Percentiles rank a stretch among this genome's conserved stretches.
Evolutionary conservation across 2,888 invertebrate genomes (phyloP).

Genomic region (Amphipoea lucens): DNA sequence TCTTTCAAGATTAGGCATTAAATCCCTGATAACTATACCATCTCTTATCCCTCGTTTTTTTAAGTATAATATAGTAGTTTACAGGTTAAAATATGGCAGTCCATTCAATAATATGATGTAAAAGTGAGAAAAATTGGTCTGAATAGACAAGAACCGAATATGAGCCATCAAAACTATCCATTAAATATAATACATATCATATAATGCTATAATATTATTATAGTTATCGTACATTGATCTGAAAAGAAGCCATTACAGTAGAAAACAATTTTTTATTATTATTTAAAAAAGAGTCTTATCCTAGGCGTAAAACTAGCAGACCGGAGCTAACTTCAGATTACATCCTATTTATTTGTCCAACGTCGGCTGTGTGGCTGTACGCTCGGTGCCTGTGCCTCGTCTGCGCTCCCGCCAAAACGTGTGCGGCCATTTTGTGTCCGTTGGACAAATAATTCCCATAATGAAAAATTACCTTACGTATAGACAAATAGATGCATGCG

Average conservation of each 20-base stretch:
- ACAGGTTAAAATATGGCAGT: slow-evolving; percentile 88
- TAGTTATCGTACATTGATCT: slow-evolving; percentile 82
- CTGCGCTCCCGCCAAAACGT: slow-evolving; percentile 61
- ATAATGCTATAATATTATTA: slow-evolving; percentile 75
- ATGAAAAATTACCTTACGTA: slow-evolving; percentile 77
- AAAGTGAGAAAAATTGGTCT: slow-evolving; percentile 89
- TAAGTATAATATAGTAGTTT: slow-evolving; percentile 75
- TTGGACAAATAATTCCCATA: slow-evolving; percentile 77
- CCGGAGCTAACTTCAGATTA: slow-evolving; percentile 80
- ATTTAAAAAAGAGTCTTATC: slow-evolving; percentile 81
- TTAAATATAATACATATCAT: slow-evolving; percentile 80
- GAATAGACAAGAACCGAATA: slow-evolving; percentile 81
- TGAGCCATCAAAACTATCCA: slow-evolving; percentile 80
- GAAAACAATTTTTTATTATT: slow-evolving; percentile 83
- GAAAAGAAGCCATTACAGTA: slow-evolving; percentile 88
- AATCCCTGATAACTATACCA: slow-evolving; percentile 58
- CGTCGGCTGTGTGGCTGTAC: slow-evolving; percentile 59
- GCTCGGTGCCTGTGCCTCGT: slow-evolving; percentile 43
- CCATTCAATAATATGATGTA: slow-evolving; percentile 85
- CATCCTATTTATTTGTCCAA: slow-evolving; percentile 75
- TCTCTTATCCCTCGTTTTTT: slow-evolving; percentile 56
- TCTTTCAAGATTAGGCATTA: slow-evolving; percentile 58
- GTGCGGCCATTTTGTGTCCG: slow-evolving; percentile 66
- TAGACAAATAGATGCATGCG: slow-evolving; percentile 81
- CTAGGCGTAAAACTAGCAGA: slow-evolving; percentile 86